Evolutionary conservation across 2,888 invertebrate genomes (phyloP), one percentile per base, ranked within the genome.

Genomic region (Rosalia funebris): DNA sequence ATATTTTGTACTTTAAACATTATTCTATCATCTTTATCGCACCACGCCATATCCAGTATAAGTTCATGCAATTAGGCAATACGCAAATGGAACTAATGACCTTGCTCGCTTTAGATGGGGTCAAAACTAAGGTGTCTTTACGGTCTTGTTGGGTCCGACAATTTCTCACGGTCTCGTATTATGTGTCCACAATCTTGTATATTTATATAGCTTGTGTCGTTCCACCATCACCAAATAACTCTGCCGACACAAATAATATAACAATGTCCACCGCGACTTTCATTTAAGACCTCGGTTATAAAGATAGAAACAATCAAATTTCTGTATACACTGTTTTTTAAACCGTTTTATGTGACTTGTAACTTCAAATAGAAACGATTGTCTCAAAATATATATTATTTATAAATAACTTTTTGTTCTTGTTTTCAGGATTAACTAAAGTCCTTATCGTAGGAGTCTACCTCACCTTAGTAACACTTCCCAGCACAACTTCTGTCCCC

Each of bases 111-210:
- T 63, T 63, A 64, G 64, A 63, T 63, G 70, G 70, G 72, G 70
- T 71, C 71, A 71, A 61, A 69, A 64, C 63, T 66, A 65, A 67
- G 66, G 65, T 69, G 60, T 64, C 62, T 65, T 63, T 69, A 67
- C 19, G 39, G 34, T 20, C 16, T 12, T 39, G n/a, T 12, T 7
- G 25, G 25, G 14, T 25, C 50, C 68, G 70, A 71, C 70, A 71
- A 70, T 71, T 79, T 80, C 80, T 78, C 80, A 80, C 80, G 80
- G 78, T 78, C 76, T 71, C 71, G 75, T 75, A 76, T 77, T 77
- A 72, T 77, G 71, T 75, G 77, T 77, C 77, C 75, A 77, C 75
- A 76, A 72, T 73, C 71, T 71, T 72, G 71, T 74, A 71, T 73
- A 75, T 75, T 73, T 74, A 70, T 69, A 69, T 71, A 77, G 70